Evolutionary conservation across 2,888 invertebrate species (phyloP), one percentile per base, ranked within the genome.

Genomic region (Zygothrica quintamaculata): DNA sequence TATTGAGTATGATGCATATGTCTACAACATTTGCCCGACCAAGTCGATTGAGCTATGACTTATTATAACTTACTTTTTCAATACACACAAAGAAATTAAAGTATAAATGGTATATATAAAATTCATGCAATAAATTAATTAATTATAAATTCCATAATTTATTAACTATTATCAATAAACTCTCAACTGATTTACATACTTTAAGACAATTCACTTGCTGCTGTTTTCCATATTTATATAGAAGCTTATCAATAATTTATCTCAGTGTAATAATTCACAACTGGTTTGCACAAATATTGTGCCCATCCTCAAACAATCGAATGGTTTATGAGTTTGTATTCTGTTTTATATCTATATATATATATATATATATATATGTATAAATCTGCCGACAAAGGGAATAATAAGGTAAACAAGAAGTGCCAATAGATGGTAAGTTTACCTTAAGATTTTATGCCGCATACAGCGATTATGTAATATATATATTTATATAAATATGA

Each of bases 321-420:
- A 52, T 66, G 52, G 57, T 74, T 75, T 75, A 74, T 71, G 62
- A 39, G 31, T 55, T 26, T 51, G 36, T 62, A 50, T 46, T 37
- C 52, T 42, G 62, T 16, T 57, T 36, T 60, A 37, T 56, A 25
- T 36, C 18, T 52, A 15, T 50, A 36, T 56, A 37, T 18, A 12
- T 11, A 12, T 57, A 36, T 50, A 31, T 47, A 31, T 43, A 34
- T 26, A 22, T n/a, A n/a, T n/a, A 22, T 22, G 5, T 34, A 47
- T 6, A 44, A 15, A 18, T 13, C 16, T 31, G 80, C 86, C 86
- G 86, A 86, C 86, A 86, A 86, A 86, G 80, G 53, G 39, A 61
- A 39, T 25, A 22, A 72, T 73, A n/a, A n/a, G n/a, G 68, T 65
- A 80, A 81, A 78, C 65, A 81, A 44, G 55, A 53, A 72, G 52